A percentile compares a stretch with the other conserved stretches of the same genome.
These are phyloP conservation scores for Anolis apletophallus DNA, from an alignment of 2,797 vertebrate species.

Conservation along the genomic window DNA sequence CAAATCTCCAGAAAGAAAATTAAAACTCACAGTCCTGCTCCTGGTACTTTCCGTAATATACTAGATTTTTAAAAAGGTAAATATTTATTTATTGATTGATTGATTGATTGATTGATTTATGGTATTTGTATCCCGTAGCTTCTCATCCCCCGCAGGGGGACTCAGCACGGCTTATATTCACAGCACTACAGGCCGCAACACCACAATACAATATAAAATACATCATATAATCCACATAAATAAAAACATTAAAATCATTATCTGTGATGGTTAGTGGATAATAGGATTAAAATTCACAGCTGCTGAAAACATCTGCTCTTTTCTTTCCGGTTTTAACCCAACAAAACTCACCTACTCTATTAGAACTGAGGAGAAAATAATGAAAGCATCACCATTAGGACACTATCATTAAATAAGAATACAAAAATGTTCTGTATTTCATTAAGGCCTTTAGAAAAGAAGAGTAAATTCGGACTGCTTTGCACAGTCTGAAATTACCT, in stretches of 20 bases:
- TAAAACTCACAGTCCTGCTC: not conserved
- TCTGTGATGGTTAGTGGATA: not conserved
- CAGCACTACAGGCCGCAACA: too few relatives aligned
- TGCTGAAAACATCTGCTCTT: not conserved
- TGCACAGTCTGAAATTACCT: conserved; percentile 67
- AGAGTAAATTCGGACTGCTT: conserved; percentile 67
- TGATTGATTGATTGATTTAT: too few relatives aligned
- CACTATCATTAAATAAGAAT: not conserved
- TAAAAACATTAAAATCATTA: too few relatives aligned
- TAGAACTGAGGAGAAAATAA: not conserved
- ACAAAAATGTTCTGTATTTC: not conserved
- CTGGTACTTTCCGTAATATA: not conserved
- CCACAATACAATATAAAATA: too few relatives aligned
- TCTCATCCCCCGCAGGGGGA: too few relatives aligned
- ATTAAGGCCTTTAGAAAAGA: not conserved
- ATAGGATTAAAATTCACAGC: not conserved
- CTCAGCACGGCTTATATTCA: too few relatives aligned
- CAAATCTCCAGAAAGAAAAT: not conserved
- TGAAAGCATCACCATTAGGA: not conserved
- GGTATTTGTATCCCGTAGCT: too few relatives aligned
- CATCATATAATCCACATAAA: too few relatives aligned
- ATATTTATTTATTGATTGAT: too few relatives aligned
- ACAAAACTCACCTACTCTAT: not conserved
- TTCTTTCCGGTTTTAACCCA: not conserved
- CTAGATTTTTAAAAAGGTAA: not conserved